Base-by-base conservation (phyloP, 1,140 invertebrate genomes). In the Drosophila nigromelanica region DNA sequence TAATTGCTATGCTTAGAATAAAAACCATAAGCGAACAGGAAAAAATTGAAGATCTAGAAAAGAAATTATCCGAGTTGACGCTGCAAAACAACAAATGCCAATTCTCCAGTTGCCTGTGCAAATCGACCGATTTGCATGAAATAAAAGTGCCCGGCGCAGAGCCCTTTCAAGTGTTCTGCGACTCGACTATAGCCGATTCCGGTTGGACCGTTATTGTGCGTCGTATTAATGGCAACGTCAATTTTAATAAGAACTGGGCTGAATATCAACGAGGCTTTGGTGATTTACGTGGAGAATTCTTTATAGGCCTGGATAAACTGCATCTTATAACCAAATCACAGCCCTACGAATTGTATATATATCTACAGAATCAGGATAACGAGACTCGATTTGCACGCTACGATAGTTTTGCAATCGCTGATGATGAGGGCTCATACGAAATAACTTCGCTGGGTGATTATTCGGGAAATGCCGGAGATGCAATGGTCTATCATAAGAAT, bases 381-480 rank as follows among this genome's bases (percentile, higher is more conserved):
- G 71, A 73, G 24, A 59, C 47, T 1, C 47, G 69, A 21, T 72
- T 52, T 42, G 69, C 69, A 2, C 39, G 33, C 5, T 72, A 72
- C 39, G 54, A 59, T 39, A 52, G 33, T 21, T 72, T 72, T 15
- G 3, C 14, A 12, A 67, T 72, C 40, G 70, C 21, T 4, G 15
- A 68, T 33, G 95, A 95, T 81, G 78, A 92, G n/a, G 94, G 94
- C 68, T 93, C 93, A 1, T 96, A 94, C 79, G 91, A 93, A 24
- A 93, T 96, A 14, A 93, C 92, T 67, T 91, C 94, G 0, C 90
- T 96, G 1, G 93, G 94, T 5, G 92, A 93, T 37, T 96, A 94
- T 80, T 92, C 92, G 24, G 95, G 95, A 11, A 94, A 94, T 76
- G 94, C 94, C 62, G 94, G 93, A 8, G 94, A 96, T 89, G 95